Evolutionary conservation across 2,113 vertebrate species (phyloP).

Genomic region (Tapirus terrestris): DNA sequence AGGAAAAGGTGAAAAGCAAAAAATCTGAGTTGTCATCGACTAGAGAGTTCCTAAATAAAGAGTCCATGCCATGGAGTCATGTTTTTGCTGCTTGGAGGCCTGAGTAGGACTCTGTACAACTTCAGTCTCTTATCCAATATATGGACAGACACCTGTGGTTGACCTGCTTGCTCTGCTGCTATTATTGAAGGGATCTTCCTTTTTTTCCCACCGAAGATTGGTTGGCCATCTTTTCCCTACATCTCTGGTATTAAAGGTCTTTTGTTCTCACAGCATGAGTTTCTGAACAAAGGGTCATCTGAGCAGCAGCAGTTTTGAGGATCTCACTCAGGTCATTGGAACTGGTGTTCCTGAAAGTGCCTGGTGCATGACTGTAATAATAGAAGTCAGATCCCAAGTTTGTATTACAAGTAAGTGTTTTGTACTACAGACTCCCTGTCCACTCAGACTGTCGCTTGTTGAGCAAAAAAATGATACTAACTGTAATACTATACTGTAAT

Average conservation of each 20-base stretch:
- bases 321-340: slow-evolving; percentile 9
- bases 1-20: background rate
- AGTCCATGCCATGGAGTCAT: background rate
- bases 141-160: background rate
- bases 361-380: slow-evolving; percentile 10
- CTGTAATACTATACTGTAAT: background rate
- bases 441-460: slow-evolving; percentile 13
- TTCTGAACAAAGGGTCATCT: slow-evolving; percentile 51
- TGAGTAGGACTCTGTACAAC: background rate
- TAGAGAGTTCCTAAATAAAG: background rate
- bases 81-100: background rate
- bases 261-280: slow-evolving; percentile 11
- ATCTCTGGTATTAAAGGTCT: slow-evolving; percentile 2
- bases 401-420: slow-evolving; percentile 44
- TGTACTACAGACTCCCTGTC: slow-evolving; percentile 6
- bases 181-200: background rate
- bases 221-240: background rate
- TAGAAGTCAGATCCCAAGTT: slow-evolving; percentile 40
- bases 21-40: background rate
- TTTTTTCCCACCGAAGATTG: background rate
- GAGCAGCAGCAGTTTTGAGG: slow-evolving; percentile 28
- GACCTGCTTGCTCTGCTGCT: slow-evolving; percentile 9
- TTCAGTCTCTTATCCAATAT: background rate
- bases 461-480: background rate
- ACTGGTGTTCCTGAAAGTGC: background rate